Conservation (phyloP, 2,888 invertebrate genomes). For the Drosophila merina region DNA sequence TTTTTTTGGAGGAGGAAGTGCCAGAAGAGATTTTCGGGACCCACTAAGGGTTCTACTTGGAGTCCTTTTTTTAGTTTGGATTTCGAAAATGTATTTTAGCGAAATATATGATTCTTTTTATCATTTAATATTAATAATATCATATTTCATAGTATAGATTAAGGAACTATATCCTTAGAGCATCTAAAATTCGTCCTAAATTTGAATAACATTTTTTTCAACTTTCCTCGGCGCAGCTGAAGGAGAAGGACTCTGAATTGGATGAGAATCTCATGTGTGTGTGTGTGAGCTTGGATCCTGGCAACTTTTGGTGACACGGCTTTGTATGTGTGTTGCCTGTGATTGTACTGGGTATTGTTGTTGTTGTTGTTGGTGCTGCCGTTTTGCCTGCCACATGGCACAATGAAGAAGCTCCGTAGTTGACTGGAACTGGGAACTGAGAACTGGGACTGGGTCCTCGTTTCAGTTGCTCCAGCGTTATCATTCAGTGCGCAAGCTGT, state of each 20-base stretch:
- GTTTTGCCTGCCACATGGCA: slow-evolving; percentile 69
- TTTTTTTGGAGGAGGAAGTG: not conserved
- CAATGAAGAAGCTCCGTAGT: slow-evolving; percentile 51
- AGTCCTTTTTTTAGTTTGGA: too few relatives aligned
- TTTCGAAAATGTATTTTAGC: too few relatives aligned
- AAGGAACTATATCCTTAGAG: not conserved
- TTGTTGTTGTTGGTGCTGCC: slow-evolving; percentile 50
- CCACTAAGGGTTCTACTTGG: slow-evolving; percentile 18
- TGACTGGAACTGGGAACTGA: slow-evolving; percentile 23
- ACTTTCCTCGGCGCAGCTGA: slow-evolving; percentile 10
- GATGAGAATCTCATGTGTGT: slow-evolving; percentile 27
- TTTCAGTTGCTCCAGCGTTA: slow-evolving; percentile 66
- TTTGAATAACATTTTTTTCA: not conserved
- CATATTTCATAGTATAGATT: not conserved
- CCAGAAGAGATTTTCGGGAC: slow-evolving; percentile 10
- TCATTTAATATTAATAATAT: too few relatives aligned
- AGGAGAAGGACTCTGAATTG: slow-evolving; percentile 25
- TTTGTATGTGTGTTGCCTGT: slow-evolving; percentile 35
- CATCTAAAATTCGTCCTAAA: not conserved
- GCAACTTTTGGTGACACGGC: slow-evolving; percentile 63
- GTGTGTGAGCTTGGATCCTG: slow-evolving; percentile 24
- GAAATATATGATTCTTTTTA: too few relatives aligned
- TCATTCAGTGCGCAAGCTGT: slow-evolving; percentile 79
- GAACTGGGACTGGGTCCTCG: slow-evolving; percentile 40
- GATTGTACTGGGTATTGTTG: slow-evolving; percentile 31